Conservation (phyloP, 2,113 vertebrate species). For the Prietella phreatophila region DNA sequence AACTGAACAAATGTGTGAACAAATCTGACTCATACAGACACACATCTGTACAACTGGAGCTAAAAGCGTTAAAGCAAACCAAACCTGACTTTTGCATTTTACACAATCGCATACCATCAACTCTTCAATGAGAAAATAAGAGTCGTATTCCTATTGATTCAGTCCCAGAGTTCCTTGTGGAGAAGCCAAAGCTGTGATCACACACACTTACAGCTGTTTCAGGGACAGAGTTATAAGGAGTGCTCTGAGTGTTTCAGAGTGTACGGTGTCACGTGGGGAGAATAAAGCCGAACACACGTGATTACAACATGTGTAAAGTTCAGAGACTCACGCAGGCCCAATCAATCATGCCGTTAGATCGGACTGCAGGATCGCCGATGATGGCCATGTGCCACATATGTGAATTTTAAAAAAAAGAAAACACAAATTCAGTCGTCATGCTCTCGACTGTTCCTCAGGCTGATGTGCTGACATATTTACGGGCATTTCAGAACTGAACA, state of each 20-base stretch:
- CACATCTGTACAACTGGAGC: neutral
- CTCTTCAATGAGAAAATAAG: neutral
- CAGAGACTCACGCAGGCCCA: conserved; percentile 21
- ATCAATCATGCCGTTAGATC: conserved; percentile 10
- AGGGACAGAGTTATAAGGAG: conserved; percentile 18
- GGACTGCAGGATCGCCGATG: conserved; percentile 33
- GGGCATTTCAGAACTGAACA: conserved; percentile 28
- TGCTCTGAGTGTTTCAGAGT: conserved; percentile 20
- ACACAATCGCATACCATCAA: neutral
- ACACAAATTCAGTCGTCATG: conserved; percentile 7
- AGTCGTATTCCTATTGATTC: conserved; percentile 20
- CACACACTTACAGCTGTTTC: neutral
- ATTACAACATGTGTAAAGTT: conserved; percentile 24
- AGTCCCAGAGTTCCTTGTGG: neutral
- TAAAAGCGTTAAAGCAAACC: neutral
- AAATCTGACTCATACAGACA: neutral
- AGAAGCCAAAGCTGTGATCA: conserved; percentile 24
- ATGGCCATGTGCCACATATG: conserved; percentile 13
- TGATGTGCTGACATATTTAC: conserved; percentile 59
- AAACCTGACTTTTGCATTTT: neutral
- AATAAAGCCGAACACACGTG: conserved; percentile 22
- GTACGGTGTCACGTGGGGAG: neutral
- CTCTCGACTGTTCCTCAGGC: conserved; percentile 31
- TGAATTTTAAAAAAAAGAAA: neutral
- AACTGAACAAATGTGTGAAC: neutral